Base-by-base conservation (phyloP, 2,888 invertebrate genomes). In the Biston stratarius region DNA sequence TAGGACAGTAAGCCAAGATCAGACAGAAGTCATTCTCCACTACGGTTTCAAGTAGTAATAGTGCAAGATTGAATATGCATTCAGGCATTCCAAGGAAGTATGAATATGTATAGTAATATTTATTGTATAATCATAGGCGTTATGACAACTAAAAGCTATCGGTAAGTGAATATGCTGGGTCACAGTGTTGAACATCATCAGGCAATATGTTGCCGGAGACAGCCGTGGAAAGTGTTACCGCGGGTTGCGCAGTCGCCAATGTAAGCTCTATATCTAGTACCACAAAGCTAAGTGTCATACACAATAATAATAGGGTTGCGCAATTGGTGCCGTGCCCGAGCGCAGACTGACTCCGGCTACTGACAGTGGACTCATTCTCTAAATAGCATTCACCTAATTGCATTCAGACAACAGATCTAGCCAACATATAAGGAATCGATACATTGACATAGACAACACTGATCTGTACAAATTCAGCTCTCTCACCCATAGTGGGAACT, bases 401-500 rank as follows among this genome's bases (percentile, higher is more conserved):
- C 93, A 93, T 92, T 90, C 93, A 88, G 83, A 90, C 89, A 91
- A 90, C 88, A 86, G 86, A 87, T 86, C 90, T 90, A 93, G 87
- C 86, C 87, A 90, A 90, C 90, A 90, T 81, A 83, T 85, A 86
- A 73, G 80, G 82, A 81, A 77, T 82, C 83, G 81, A 81, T 86
- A 90, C 88, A 89, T 85, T 80, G 84, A 90, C 86, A 88, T 88
- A 82, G 83, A 92, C 92, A 92, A 92, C 93, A 93, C 83, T 85
- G 84, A 92, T 86, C 82, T 85, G 85, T 89, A 90, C 81, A 86
- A 87, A 82, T 87, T 80, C 90, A 91, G 92, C 92, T 90, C 91
- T 94, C 95, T 95, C 95, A 95, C 95, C 95, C 93, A 95, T 85
- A 89, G 95, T 94, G 91, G 95, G 94, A 90, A 95, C 94, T 90